Evolutionary conservation across 2,113 vertebrate genomes (phyloP), one percentile per base, ranked within the genome.

Genomic region (Hemichromis elongatus): DNA sequence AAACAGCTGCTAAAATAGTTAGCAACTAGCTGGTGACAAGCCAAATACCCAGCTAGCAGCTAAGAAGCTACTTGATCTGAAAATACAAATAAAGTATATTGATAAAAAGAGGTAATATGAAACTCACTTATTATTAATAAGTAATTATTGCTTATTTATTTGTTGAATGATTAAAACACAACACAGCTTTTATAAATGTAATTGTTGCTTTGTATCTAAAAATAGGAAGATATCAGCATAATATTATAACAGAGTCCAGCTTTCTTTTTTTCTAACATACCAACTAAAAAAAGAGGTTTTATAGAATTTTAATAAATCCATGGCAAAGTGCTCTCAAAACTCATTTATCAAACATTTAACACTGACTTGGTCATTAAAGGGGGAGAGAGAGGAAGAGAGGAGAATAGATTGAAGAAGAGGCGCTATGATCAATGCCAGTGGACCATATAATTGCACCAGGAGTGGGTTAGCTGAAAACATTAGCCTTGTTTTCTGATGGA

Each of bases 281-380:
- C 63, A 59, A 54, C 52, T 33, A 30, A 21, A 79, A 45, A 82
- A 70, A 18, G 45, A 14, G 94, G 95, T 94, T 97, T 97, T 97
- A 98, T 98, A 97, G 97, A 98, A 98, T 98, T 98, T 98, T 98
- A 98, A 99, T 98, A 98, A 98, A 98, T 99, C 98, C 97, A 97
- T 97, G 96, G 96, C 96, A 97, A 88, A 89, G 84, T 12, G 54
- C 68, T 89, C 96, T 97, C 96, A 97, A 98, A 97, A 95, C 95
- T 97, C 97, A 98, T 99, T 98, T 97, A 98, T 99, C 97, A 97
- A 97, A 96, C 97, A 96, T 97, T 97, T 97, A 98, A 97, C 97
- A 94, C 96, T 96, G 90, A 97, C 98, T 98, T 98, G 96, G 96
- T 96, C 96, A 95, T 92, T 97, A 97, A 97, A 97, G 97, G 96